phyloP scores from a whole-genome alignment of 2,113 vertebrate species.

The Zosterops hypoxanthus region DNA sequence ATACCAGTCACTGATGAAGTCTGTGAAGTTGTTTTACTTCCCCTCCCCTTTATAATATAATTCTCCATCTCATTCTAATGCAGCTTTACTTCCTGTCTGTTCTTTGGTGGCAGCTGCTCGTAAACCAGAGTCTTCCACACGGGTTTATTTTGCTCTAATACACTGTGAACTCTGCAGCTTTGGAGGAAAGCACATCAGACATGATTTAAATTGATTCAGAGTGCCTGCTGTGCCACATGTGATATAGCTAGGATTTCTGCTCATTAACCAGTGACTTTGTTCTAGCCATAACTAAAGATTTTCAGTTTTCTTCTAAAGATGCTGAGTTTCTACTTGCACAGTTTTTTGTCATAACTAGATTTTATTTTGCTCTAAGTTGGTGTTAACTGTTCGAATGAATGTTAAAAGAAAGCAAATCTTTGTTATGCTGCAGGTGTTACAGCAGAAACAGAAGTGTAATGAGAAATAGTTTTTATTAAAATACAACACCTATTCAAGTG shows the following conservation, averaged over 20 bases:
- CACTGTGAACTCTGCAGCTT: accelerated
- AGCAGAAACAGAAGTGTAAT: neutral
- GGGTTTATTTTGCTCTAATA: neutral
- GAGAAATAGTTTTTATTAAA: neutral
- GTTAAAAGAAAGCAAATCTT: neutral
- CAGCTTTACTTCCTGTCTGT: conserved; percentile 43
- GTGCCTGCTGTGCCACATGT: neutral
- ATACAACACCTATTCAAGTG: neutral
- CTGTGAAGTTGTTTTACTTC: neutral
- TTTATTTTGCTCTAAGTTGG: neutral
- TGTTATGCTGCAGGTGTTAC: neutral
- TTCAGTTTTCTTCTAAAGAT: neutral
- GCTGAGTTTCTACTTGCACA: neutral
- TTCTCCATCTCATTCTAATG: neutral
- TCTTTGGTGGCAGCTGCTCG: neutral
- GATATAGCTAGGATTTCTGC: neutral
- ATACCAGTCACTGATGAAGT: neutral
- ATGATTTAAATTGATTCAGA: neutral
- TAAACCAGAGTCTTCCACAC: neutral
- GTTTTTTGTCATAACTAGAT: neutral
- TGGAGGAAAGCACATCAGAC: neutral
- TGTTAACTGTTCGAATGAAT: neutral
- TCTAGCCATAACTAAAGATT: neutral
- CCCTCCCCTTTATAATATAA: neutral
- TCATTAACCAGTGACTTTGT: neutral